Evolutionary conservation across 2,888 invertebrate species (phyloP), one percentile per base, ranked within the genome.

Genomic region (Plebejus argus): DNA sequence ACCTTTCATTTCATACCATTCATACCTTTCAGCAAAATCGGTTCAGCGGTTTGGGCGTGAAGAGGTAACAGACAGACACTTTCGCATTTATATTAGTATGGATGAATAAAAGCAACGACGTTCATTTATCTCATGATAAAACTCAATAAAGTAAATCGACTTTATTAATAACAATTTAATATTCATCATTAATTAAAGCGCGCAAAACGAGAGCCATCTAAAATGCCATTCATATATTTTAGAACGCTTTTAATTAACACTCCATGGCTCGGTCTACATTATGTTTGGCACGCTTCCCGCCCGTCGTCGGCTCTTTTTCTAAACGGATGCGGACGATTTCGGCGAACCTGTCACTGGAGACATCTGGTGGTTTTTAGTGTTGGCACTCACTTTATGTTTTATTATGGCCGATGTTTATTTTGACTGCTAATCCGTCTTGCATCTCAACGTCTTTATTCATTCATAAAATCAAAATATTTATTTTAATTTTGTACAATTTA

Each of bases 281-380:
- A 61, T 12, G 61, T 23, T 71, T 71, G 71, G 71, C 71, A 71
- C 71, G 71, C 35, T 35, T 71, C 71, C 71, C 71, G 70, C 33
- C 10, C 45, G 53, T 8, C 15, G 28, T 70, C 39, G 39, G 39
- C n/a, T 39, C 70, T 70, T 39, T n/a, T 39, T 71, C 39, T 71
- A 71, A 10, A 15, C 70, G 70, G 71, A 71, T 39, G 71, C 39
- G 39, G 71, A 71, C 71, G 39, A 71, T 71, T 71, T 71, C 71
- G 71, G 10, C 71, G 71, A 71, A 71, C 8, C 39, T 20, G 71
- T 39, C 71, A 10, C n/a, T n/a, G n/a, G 71, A n/a, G 71, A 71
- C 71, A 71, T 20, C 71, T 71, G 71, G 39, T 18, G 35, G 39
- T 39, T 71, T 70, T 71, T 71, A 71, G n/a, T 71, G 71, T 71